Base-by-base conservation (phyloP, 2,113 vertebrate species). In the Chaetorhynchus papuensis region DNA sequence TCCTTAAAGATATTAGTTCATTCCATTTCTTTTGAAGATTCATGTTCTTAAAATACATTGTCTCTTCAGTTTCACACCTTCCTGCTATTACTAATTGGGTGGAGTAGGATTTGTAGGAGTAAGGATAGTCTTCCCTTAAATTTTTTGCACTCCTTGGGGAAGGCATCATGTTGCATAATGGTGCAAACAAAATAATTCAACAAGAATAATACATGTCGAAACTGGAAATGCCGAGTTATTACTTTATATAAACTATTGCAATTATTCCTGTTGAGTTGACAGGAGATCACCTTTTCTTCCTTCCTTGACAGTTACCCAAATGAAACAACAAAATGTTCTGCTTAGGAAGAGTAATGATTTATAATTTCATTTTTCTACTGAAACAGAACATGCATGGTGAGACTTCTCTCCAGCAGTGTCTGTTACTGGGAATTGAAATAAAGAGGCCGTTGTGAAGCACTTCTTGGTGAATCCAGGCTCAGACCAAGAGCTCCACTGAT, bases 171-270 rank as follows among this genome's bases (percentile, higher is more conserved):
- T 98, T 98, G 97, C 45, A 42, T 97, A 97, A 98, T 44, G 47
- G 26, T 52, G 83, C 97, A 97, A 97, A 97, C 96, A 96, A 94
- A 97, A 97, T 95, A 98, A 97, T 96, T 97, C 95, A 96, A 87
- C 84, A 91, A 94, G 95, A 95, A 90, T 83, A 97, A 96, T 97
- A 57, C 95, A 95, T 97, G 94, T 96, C 88, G 94, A 96, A 97
- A 97, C 50, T 96, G 97, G 97, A 97, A 97, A 96, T 70, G 11
- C 82, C 39, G 30, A 97, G 96, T 97, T 97, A 96, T 94, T 96
- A 87, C 83, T 96, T 95, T 96, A 95, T 96, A 96, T 97, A 96
- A 97, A 97, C 96, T 95, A 89, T 64, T 86, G 88, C 96, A 96
- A 95, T 97, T 96, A 97, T 84, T 96, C 69, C 45, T 95, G 60